Evolutionary conservation across 2,113 vertebrate species (phyloP).

Genomic region (Bungarus multicinctus): DNA sequence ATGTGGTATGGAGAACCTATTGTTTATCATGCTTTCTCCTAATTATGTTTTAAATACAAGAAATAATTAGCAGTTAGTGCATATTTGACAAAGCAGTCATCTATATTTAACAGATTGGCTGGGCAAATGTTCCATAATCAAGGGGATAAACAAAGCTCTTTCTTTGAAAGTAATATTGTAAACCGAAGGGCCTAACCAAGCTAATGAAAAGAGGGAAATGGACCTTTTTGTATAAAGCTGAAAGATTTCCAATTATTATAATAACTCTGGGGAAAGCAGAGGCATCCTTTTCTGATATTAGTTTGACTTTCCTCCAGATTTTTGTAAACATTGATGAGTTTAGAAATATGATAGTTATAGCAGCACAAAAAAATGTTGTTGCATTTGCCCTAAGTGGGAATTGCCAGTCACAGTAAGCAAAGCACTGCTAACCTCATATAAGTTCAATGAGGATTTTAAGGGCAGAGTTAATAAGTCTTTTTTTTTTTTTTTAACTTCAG

Average conservation of each 20-base stretch:
- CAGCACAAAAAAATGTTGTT: not conserved
- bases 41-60: conserved; percentile 6
- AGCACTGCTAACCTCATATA: not conserved
- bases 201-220: not conserved
- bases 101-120: conserved; percentile 6
- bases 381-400: not conserved
- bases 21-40: conserved; percentile 14
- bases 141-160: not conserved
- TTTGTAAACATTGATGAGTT: not conserved
- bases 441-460: not conserved
- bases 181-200: not conserved
- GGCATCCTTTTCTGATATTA: not conserved
- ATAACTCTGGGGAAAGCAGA: conserved; percentile 9
- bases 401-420: not conserved
- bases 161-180: conserved; percentile 5
- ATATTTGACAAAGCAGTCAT: conserved; percentile 10
- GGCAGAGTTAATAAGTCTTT: not conserved
- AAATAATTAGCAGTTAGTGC: conserved; percentile 12
- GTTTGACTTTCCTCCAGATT: not conserved
- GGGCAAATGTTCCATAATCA: conserved; percentile 13
- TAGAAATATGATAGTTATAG: not conserved
- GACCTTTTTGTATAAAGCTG: not conserved
- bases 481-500: too few species aligned
- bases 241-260: not conserved
- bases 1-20: not conserved